Conservation (phyloP, 2,888 invertebrate genomes). For the Xanthorhoe spadicearia region DNA sequence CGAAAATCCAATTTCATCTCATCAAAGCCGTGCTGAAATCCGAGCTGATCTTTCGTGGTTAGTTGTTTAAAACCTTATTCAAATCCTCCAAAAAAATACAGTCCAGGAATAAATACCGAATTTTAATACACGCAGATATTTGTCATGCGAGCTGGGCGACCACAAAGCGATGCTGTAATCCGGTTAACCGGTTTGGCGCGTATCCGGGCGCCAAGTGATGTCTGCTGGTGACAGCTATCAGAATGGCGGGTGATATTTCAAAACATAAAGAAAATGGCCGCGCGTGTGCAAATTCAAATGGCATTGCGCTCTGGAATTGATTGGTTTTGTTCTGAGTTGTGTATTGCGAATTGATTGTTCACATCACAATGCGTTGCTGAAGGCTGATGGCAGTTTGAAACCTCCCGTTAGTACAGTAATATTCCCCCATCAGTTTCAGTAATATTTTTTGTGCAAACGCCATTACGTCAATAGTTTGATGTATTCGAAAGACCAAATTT, state of each 20-base stretch:
- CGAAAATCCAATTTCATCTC: neutral
- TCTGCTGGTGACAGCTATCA: conserved; percentile 55
- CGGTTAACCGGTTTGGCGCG: conserved; percentile 65
- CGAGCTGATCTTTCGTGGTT: conserved; percentile 32
- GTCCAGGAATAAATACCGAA: conserved; percentile 48
- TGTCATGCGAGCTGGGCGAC: conserved; percentile 55
- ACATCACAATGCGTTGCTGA: conserved; percentile 14
- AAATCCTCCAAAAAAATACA: conserved; percentile 36
- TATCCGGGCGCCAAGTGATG: conserved; percentile 57
- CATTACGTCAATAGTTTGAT: neutral
- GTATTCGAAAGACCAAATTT: neutral
- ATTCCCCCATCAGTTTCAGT: neutral
- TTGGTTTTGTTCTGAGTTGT: conserved; percentile 24
- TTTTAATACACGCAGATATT: conserved; percentile 57
- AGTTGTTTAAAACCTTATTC: conserved; percentile 50
- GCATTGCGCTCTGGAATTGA: conserved; percentile 29
- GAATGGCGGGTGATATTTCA: conserved; percentile 43
- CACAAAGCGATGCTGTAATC: conserved; percentile 66
- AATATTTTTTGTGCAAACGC: neutral
- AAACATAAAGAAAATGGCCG: conserved; percentile 39
- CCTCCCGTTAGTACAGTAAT: too few species aligned
- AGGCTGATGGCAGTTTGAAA: conserved; percentile 16
- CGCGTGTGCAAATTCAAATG: conserved; percentile 35
- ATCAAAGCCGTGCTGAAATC: conserved; percentile 12
- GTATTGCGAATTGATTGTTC: conserved; percentile 22